phyloP scores from a whole-genome alignment of 2,797 vertebrate species.

The Botia almorhae region DNA sequence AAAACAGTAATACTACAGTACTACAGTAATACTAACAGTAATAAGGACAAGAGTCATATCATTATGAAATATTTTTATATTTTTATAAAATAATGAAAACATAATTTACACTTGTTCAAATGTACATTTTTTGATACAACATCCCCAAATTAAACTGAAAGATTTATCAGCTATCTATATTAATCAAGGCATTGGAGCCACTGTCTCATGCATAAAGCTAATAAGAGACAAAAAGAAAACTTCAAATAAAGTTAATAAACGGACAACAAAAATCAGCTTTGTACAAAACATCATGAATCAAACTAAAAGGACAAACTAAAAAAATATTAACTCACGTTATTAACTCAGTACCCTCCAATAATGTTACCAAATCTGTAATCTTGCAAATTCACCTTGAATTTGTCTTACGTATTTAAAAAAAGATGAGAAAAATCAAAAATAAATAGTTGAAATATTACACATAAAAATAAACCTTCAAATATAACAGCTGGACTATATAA shows the following conservation, averaged over 20 bases:
- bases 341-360: conserved; percentile 70
- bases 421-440: conserved; percentile 67
- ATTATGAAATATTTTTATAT: conserved; percentile 69
- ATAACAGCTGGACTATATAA: conserved; percentile 64
- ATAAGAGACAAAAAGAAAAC: conserved; percentile 33
- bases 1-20: not conserved
- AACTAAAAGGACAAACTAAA: conserved; percentile 65
- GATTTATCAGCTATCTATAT: conserved; percentile 60
- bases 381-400: conserved; percentile 68
- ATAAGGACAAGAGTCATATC: not conserved
- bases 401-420: conserved; percentile 63
- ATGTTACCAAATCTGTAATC: conserved; percentile 32
- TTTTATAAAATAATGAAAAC: conserved; percentile 86
- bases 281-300: conserved; percentile 71
- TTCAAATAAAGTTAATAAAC: conserved; percentile 8
- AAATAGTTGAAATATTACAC: conserved; percentile 84
- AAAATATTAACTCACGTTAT: conserved; percentile 59
- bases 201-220: conserved; percentile 63
- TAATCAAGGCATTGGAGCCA: conserved; percentile 47
- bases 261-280: conserved; percentile 67
- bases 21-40: not conserved
- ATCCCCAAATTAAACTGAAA: conserved; percentile 72
- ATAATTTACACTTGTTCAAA: conserved; percentile 86
- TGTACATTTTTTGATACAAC: conserved; percentile 80
- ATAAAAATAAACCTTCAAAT: conserved; percentile 68